A percentile compares a stretch with the other conserved stretches of the same genome.
Conservation (phyloP, 2,888 invertebrate genomes). For the Ellobium chinense region DNA sequence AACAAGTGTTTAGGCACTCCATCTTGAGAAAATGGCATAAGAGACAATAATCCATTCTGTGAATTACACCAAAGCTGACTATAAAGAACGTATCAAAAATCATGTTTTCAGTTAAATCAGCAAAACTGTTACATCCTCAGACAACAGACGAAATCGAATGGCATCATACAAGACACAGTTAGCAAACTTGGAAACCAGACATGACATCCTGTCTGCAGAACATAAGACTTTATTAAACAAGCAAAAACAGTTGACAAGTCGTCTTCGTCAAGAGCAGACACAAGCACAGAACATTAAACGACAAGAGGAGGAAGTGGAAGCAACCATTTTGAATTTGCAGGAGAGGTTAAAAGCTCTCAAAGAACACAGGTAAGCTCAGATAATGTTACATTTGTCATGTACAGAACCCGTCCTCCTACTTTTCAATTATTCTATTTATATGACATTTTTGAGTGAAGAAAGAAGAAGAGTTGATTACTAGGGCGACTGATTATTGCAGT, state of each 20-base stretch:
- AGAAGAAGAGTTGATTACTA: no score
- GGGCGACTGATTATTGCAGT: no score
- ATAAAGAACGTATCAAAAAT: no score
- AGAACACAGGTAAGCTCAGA: conserved; percentile 28
- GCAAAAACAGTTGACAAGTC: not conserved
- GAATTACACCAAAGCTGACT: not conserved
- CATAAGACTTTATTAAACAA: conserved; percentile 13
- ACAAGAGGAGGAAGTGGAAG: conserved; percentile 42
- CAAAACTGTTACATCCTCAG: not conserved
- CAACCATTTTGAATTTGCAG: conserved; percentile 29
- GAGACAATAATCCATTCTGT: not conserved
- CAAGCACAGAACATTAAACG: conserved; percentile 31
- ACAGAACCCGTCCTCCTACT: no score
- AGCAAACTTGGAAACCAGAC: conserved; percentile 33
- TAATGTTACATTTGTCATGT: no score
- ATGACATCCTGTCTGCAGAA: conserved; percentile 29
- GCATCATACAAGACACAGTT: conserved; percentile 25
- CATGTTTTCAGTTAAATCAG: not conserved
- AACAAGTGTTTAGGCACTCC: no score
- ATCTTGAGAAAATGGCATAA: no score
- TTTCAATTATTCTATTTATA: no score
- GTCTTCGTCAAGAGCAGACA: conserved; percentile 8
- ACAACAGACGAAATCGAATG: conserved; percentile 5
- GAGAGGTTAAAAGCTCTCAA: conserved; percentile 17
- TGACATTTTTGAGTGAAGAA: no score